Evolutionary conservation across 2,888 invertebrate genomes (phyloP), one percentile per base, ranked within the genome.

Genomic region (Mesochorus sp.): DNA sequence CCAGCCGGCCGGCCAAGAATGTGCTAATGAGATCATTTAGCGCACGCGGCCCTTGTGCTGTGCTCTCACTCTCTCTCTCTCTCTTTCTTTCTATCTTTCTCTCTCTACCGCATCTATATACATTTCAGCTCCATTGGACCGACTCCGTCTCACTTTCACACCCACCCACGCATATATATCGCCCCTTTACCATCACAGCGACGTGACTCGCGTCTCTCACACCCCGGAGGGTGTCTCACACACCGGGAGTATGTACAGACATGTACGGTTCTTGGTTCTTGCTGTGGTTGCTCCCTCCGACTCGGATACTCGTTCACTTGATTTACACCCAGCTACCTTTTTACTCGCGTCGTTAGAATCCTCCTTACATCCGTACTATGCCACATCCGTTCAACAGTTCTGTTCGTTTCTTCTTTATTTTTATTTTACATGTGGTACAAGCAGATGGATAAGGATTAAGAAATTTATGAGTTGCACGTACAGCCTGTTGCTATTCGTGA

Each of bases 1-100:
- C 84, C 85, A 84, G 83, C 81, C 85, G 85, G 83, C 82, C 85
- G 81, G 84, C 83, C 82, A 87, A 87, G 89, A 90, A 90, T 90
- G 89, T 88, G 89, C 88, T 90, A 90, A 90, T 90, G 89, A 89
- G 90, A 89, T 90, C 89, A 89, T 90, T 90, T 89, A 88, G 87
- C 88, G 84, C 84, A 82, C 81, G n/a, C n/a, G 70, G 68, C 55
- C 80, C 74, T 76, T 76, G 64, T 37, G 62, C 80, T 82, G 79
- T 82, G 71, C 80, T 76, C 84, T 83, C 81, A 79, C 34, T 73
- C 67, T 57, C 83, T 83, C 80, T 81, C 77, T 81, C 80, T 74
- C 79, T 81, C 42, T 57, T 21, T 10, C 49, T 19, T 34, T 72
- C 78, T 80, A 14, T 47, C 12, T 51, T 19, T 71, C 66, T 55